Percentiles rank a stretch among this genome's conserved stretches.
These are phyloP conservation scores for Carettochelys insculpta DNA, from an alignment of 2,113 vertebrate species.

Conservation along the genomic window DNA sequence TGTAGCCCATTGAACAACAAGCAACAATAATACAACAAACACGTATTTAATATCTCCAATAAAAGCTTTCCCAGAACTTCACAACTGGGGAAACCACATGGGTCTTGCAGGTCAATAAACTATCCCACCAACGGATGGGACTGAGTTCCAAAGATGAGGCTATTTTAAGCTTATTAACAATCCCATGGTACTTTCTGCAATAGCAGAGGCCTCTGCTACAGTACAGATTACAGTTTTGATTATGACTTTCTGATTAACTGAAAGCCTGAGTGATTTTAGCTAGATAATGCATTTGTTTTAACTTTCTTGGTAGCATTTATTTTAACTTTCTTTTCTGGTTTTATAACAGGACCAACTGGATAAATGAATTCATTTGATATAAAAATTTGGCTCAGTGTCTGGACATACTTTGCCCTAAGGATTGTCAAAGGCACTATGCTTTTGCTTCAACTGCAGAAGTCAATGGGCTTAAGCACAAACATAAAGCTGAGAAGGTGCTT, in stretches of 20 bases:
- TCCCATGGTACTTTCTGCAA: slow-evolving; percentile 31
- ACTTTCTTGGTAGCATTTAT: neutral
- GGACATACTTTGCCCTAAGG: neutral
- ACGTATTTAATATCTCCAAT: neutral
- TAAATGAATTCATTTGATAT: neutral
- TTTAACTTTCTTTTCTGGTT: neutral
- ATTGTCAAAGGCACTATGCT: neutral
- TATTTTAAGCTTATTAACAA: slow-evolving; percentile 55
- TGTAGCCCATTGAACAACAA: neutral
- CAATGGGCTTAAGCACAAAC: neutral
- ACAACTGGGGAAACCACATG: neutral
- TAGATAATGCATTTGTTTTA: slow-evolving; percentile 15
- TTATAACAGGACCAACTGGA: neutral
- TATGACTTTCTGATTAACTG: slow-evolving; percentile 63
- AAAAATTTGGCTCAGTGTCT: neutral
- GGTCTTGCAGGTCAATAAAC: slow-evolving; percentile 28
- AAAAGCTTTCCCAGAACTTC: neutral
- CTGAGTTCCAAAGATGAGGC: slow-evolving; percentile 38
- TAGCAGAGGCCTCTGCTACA: slow-evolving; percentile 58
- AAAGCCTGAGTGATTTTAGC: slow-evolving; percentile 53
- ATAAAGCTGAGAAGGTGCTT: neutral
- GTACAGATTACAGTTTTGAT: slow-evolving; percentile 51
- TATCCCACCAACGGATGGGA: slow-evolving; percentile 26
- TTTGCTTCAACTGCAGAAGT: neutral
- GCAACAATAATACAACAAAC: neutral